Percentiles rank a stretch among this genome's conserved stretches.
Conservation (phyloP, 2,113 vertebrate species). For the Nothoprocta perdicaria region DNA sequence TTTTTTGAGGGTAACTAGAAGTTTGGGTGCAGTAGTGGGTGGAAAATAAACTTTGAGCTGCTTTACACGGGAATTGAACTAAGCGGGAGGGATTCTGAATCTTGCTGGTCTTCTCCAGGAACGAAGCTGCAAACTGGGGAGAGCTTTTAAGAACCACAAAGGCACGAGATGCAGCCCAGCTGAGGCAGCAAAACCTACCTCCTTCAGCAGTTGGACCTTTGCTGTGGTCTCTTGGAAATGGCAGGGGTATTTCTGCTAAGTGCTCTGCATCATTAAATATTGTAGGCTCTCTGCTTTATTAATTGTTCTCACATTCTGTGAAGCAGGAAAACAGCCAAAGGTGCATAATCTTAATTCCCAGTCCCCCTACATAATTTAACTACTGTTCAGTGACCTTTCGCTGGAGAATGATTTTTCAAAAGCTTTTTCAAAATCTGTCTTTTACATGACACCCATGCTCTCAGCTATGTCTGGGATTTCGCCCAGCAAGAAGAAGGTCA, state of each 20-base stretch:
- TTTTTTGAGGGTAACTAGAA: background rate
- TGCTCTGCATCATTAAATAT: constrained; percentile 7
- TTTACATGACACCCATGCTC: constrained; percentile 17
- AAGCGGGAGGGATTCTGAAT: background rate
- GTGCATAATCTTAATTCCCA: constrained; percentile 47
- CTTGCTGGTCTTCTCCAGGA: background rate
- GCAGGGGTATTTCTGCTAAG: background rate
- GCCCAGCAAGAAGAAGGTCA: constrained; percentile 23
- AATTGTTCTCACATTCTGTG: constrained; percentile 34
- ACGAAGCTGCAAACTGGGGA: background rate
- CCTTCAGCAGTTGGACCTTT: background rate
- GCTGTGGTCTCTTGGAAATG: background rate
- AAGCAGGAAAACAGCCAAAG: constrained; percentile 48
- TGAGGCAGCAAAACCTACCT: background rate
- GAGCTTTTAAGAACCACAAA: background rate
- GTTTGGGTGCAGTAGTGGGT: background rate
- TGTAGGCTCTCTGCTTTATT: constrained; percentile 38
- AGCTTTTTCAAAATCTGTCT: constrained; percentile 36
- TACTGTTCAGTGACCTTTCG: constrained; percentile 52
- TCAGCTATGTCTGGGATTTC: constrained; percentile 22
- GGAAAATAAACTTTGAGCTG: background rate
- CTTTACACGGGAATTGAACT: background rate
- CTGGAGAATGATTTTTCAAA: constrained; percentile 45
- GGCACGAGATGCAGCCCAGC: background rate
- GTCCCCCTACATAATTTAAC: constrained; percentile 45